phyloP scores from a whole-genome alignment of 2,888 invertebrate genomes.

The Acheta domesticus region DNA sequence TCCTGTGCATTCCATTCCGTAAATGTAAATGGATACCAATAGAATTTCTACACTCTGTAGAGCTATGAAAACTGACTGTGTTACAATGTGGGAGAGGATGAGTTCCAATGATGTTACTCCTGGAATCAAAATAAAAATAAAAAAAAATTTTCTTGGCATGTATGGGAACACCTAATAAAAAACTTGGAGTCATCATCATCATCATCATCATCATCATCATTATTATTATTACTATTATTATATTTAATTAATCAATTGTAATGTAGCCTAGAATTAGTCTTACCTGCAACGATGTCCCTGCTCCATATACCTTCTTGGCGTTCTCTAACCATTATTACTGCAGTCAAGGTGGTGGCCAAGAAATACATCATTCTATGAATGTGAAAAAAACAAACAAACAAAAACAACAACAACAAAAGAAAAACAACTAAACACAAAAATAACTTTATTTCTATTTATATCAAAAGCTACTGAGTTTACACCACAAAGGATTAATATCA shows the following conservation, averaged over 20 bases:
- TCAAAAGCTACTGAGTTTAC: too few species aligned
- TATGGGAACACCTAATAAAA: too few species aligned
- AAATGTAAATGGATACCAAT: constrained; percentile 58
- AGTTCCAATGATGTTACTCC: constrained; percentile 77
- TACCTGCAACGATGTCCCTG: constrained; percentile 75
- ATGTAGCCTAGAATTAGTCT: too few species aligned
- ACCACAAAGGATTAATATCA: too few species aligned
- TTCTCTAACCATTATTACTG: constrained; percentile 76
- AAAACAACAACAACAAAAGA: too few species aligned
- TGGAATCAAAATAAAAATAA: constrained; percentile 38
- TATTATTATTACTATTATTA: neutral
- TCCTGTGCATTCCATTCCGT: constrained; percentile 49
- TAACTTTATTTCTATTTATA: too few species aligned
- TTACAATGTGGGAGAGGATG: constrained; percentile 71
- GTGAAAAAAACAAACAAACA: neutral
- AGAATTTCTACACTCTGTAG: constrained; percentile 54
- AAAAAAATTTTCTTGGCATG: neutral
- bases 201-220: too few species aligned
- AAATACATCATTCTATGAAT: constrained; percentile 74
- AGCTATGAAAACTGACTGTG: neutral
- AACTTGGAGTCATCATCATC: too few species aligned
- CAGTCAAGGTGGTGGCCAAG: constrained; percentile 77
- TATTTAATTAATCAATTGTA: neutral
- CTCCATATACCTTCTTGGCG: constrained; percentile 83
- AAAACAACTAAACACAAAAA: too few species aligned